Percentiles rank a stretch among this genome's conserved stretches.
phyloP scores from a whole-genome alignment of 2,797 vertebrate species.

The Sebastiscus tertius region DNA sequence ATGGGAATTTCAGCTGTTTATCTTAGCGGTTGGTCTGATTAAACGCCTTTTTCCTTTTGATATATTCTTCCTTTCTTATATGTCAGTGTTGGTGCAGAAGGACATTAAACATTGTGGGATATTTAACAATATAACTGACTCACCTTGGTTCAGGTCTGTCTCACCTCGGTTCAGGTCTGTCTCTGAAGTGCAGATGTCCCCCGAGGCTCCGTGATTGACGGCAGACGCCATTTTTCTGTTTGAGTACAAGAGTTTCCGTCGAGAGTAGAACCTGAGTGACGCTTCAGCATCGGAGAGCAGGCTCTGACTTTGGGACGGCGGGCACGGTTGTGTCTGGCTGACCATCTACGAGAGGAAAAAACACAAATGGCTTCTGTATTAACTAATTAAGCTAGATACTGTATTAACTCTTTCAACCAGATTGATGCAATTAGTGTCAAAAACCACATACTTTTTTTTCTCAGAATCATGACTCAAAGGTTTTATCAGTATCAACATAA shows the following conservation, averaged over 20 bases:
- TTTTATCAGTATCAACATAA: too few relatives aligned
- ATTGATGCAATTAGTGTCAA: neutral
- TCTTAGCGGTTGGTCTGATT: neutral
- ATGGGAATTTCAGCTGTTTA: neutral
- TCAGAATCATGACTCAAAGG: neutral
- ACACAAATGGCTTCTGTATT: neutral
- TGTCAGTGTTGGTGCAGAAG: neutral
- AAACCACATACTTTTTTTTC: neutral
- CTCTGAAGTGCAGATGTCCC: neutral
- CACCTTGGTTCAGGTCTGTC: conserved; percentile 13
- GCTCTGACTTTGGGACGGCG: conserved; percentile 10
- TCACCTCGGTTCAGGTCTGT: conserved; percentile 9
- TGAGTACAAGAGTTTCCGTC: conserved; percentile 58
- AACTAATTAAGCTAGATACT: neutral
- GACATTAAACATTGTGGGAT: neutral
- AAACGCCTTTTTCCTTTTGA: neutral
- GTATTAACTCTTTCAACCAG: neutral
- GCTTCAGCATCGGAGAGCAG: neutral
- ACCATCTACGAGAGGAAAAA: conserved; percentile 37
- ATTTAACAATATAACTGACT: neutral
- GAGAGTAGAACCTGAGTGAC: conserved; percentile 2
- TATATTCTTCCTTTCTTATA: neutral
- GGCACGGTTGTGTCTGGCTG: conserved; percentile 17
- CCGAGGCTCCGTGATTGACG: neutral
- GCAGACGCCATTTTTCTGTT: neutral